phyloP scores from a whole-genome alignment of 2,113 vertebrate genomes.

The Sylvia atricapilla region DNA sequence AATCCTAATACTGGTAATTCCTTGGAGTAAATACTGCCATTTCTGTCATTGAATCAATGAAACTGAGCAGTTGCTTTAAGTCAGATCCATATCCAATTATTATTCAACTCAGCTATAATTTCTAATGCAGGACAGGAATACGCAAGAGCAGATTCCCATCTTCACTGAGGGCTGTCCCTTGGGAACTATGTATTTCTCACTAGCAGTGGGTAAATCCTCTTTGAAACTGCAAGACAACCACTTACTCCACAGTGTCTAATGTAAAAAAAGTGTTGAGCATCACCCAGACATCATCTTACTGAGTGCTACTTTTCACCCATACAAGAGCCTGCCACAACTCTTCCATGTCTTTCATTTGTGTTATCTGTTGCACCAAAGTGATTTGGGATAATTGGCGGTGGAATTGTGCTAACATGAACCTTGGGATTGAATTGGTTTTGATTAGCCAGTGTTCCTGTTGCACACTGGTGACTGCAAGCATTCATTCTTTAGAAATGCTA shows the following conservation, averaged over 20 bases:
- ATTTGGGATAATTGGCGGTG: not conserved
- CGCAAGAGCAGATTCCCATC: not conserved
- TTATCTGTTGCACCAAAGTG: not conserved
- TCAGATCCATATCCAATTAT: not conserved
- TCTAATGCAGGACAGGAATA: not conserved
- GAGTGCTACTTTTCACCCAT: not conserved
- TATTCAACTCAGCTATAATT: conserved; percentile 12
- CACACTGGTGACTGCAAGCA: not conserved
- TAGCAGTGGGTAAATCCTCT: not conserved
- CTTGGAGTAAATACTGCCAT: not conserved
- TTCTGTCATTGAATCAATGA: not conserved
- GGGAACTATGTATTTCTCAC: not conserved
- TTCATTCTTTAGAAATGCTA: not conserved
- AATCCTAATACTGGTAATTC: not conserved
- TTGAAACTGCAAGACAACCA: not conserved
- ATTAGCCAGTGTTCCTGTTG: not conserved
- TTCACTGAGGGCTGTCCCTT: not conserved
- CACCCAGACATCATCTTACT: not conserved
- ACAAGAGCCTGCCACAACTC: not conserved
- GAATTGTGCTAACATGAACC: not conserved
- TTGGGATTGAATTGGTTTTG: not conserved
- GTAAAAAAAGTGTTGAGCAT: not conserved
- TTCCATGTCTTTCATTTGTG: not conserved
- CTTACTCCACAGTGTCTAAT: not conserved
- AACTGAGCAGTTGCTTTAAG: not conserved